phyloP scores from a whole-genome alignment of 2,888 invertebrate species.

The Parascotia fuliginaria region DNA sequence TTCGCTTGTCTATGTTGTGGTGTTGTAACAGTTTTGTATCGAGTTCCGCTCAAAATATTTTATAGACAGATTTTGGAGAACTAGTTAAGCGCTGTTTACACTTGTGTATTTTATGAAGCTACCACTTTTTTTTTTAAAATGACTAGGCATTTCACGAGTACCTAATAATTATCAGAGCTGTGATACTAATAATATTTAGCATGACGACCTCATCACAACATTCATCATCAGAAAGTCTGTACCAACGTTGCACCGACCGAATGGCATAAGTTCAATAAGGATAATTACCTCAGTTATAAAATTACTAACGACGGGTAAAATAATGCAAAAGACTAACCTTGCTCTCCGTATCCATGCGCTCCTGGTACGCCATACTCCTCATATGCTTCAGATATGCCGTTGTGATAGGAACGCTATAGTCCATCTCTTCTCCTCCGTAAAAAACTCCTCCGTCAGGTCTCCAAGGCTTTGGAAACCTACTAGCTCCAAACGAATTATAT shows the following conservation, averaged over 20 bases:
- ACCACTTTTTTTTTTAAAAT: too few species aligned
- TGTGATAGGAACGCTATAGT: conserved; percentile 95
- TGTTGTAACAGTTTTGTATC: conserved; percentile 18
- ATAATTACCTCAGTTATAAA: too few species aligned
- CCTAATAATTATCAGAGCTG: too few species aligned
- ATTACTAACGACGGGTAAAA: too few species aligned
- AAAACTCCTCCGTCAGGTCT: conserved; percentile 78
- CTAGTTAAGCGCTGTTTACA: not conserved
- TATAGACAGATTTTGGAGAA: not conserved
- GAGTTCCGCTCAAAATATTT: not conserved
- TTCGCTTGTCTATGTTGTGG: not conserved
- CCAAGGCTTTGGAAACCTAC: conserved; percentile 87
- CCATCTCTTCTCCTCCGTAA: conserved; percentile 86
- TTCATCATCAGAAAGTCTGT: too few species aligned
- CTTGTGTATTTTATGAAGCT: too few species aligned
- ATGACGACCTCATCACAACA: too few species aligned
- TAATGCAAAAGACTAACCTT: conserved; percentile 80
- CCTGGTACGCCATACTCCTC: conserved; percentile 87
- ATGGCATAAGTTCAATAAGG: too few species aligned
- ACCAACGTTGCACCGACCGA: too few species aligned
- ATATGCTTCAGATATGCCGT: conserved; percentile 95
- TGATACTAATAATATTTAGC: too few species aligned
- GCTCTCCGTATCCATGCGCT: conserved; percentile 65
- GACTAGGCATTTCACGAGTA: too few species aligned
- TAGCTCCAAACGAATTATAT: conserved; percentile 61